Evolutionary conservation across 1,140 invertebrate species (phyloP).

Genomic region (Aphaenogaster floridana): DNA sequence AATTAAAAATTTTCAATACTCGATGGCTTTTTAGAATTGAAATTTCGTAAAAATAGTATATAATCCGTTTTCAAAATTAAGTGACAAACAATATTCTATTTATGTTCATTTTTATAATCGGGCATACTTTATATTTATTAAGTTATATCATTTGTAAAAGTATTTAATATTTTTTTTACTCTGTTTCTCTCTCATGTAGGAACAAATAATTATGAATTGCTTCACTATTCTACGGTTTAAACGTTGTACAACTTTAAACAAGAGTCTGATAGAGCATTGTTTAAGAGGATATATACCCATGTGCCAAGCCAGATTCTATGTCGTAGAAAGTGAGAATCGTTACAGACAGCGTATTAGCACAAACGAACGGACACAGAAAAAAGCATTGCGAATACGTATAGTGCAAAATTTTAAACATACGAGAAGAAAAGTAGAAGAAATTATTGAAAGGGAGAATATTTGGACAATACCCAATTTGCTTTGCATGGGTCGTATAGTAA

Average conservation of each 20-base stretch:
- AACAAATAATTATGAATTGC: slow-evolving; percentile 77
- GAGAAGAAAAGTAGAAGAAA: slow-evolving; percentile 82
- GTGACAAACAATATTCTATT: neutral
- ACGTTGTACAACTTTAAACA: slow-evolving; percentile 69
- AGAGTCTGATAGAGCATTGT: slow-evolving; percentile 78
- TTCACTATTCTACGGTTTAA: slow-evolving; percentile 67
- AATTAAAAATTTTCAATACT: neutral
- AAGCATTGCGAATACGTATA: slow-evolving; percentile 78
- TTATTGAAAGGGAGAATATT: slow-evolving; percentile 93
- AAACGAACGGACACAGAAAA: slow-evolving; percentile 73
- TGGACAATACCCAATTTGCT: slow-evolving; percentile 97
- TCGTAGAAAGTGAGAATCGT: slow-evolving; percentile 74
- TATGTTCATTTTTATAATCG: neutral
- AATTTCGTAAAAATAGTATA: neutral
- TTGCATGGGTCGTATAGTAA: slow-evolving; percentile 93
- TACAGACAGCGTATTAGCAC: slow-evolving; percentile 71
- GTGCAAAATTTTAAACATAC: slow-evolving; percentile 81
- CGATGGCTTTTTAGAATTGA: neutral
- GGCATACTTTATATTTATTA: neutral
- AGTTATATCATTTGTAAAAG: neutral
- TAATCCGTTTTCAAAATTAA: neutral
- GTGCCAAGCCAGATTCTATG: slow-evolving; percentile 75
- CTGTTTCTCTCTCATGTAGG: slow-evolving; percentile 52
- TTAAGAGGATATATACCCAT: slow-evolving; percentile 71
- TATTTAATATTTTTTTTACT: neutral